Base-by-base conservation (phyloP, 2,888 invertebrate species). In the Apomyelois bistriatella region DNA sequence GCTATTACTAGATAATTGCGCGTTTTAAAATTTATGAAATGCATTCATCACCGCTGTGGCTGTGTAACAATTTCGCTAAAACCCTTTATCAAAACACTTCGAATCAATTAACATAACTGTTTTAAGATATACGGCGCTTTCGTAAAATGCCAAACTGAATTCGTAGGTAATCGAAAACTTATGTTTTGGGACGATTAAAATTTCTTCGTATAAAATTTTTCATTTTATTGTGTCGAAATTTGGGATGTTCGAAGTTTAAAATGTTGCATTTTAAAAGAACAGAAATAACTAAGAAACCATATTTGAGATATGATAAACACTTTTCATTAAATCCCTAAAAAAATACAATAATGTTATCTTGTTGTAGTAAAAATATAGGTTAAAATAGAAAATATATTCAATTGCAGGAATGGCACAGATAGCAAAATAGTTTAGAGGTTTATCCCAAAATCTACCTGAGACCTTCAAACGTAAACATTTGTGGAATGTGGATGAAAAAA, bases 381-480 rank as follows among this genome's bases (percentile, higher is more conserved):
- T 22, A 22, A 22, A 22, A 22, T 22, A 5, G 22, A 22, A 22
- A 5, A 3, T 22, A 22, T 5, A 5, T 22, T 2, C 5, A 22
- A 22, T 22, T 22, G 22, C 22, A 22, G 22, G 5, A 22, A 22
- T 22, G 22, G 22, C 5, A 22, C 22, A 22, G 22, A 22, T 2
- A 22, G 22, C 5, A 22, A 22, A 22, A 22, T 22, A 2, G 22
- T 22, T 17, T 38, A 53, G 54, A 13, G 43, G 52, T 10, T 57
- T 51, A 55, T 55, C 58, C 58, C 58, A 60, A 62, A 60, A 58
- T 74, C 78, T 78, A 78, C 76, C 77, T 80, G 82, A 76, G 78
- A 66, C 83, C 77, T 82, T 81, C 79, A 73, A 72, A 79, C 75
- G 76, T 79, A 87, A 88, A 83, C 79, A 86, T 80, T 74, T 72